Conservation (phyloP, 2,113 vertebrate genomes). For the Alethe castanea region DNA sequence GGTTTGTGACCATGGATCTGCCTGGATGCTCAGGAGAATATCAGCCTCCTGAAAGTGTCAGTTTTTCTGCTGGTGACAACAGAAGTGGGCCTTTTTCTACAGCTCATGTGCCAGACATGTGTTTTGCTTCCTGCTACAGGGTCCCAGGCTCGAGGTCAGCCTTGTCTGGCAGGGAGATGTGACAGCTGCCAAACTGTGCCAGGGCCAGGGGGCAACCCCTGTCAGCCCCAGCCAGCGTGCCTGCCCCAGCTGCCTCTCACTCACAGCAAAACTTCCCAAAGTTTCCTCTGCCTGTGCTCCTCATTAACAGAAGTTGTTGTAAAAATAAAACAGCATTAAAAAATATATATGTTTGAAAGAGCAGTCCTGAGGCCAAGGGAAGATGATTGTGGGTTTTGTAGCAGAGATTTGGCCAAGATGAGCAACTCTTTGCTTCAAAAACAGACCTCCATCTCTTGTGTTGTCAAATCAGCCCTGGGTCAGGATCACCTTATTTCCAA, state of each 20-base stretch:
- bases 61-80: not conserved
- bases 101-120: not conserved
- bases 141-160: conserved; percentile 16
- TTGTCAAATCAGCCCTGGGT: fast-evolving
- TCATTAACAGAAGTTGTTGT: not conserved
- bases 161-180: not conserved
- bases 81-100: not conserved
- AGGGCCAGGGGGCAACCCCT: not conserved
- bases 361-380: not conserved
- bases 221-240: not conserved
- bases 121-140: not conserved
- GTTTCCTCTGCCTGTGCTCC: fast-evolving
- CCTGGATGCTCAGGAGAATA: not conserved
- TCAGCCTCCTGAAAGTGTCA: not conserved
- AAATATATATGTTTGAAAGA: not conserved
- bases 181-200: not conserved
- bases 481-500: not conserved
- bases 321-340: not conserved
- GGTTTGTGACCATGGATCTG: fast-evolving
- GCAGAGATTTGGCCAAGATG: not conserved
- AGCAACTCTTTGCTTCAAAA: not conserved
- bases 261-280: not conserved
- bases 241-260: not conserved
- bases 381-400: fast-evolving
- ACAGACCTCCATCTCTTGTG: not conserved